Conservation (phyloP, 2,888 invertebrate genomes). For the Disparrhopalites patrizii region DNA sequence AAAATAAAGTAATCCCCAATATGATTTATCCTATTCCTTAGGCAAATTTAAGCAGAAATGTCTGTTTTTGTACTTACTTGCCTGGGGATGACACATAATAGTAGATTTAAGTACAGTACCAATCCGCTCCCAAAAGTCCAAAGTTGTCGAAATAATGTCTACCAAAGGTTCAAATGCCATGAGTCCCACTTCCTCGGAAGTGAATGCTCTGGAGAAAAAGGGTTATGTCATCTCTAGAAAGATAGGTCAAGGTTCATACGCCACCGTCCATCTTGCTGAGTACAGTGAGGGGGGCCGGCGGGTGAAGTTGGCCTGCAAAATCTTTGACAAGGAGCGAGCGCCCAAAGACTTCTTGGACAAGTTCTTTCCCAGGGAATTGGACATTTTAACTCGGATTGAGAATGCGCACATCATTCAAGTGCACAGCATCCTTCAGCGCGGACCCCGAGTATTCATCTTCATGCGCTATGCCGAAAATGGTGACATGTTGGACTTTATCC, state of each 20-base stretch:
- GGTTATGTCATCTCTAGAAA: constrained; percentile 80
- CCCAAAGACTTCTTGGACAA: constrained; percentile 84
- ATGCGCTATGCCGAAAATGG: constrained; percentile 90
- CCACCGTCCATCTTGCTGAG: constrained; percentile 81
- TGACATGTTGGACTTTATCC: constrained; percentile 79
- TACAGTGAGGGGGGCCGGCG: constrained; percentile 66
- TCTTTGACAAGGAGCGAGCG: constrained; percentile 84
- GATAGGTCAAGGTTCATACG: constrained; percentile 88
- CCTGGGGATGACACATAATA: too few relatives aligned
- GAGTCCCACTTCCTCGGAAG: constrained; percentile 60
- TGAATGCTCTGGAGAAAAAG: constrained; percentile 76
- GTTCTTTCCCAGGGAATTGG: constrained; percentile 89
- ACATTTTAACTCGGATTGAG: constrained; percentile 81
- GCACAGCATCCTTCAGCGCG: constrained; percentile 77
- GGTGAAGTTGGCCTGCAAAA: constrained; percentile 78
- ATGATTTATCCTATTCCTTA: too few relatives aligned
- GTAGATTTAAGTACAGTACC: too few relatives aligned
- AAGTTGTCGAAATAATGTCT: too few relatives aligned
- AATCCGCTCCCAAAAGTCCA: too few relatives aligned
- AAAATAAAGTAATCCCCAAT: too few relatives aligned
- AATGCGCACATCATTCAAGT: constrained; percentile 82
- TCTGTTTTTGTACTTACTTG: too few relatives aligned
- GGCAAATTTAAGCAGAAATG: too few relatives aligned
- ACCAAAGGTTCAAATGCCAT: constrained; percentile 31
- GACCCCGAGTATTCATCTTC: constrained; percentile 79